Evolutionary conservation across 2,797 vertebrate genomes (phyloP), one percentile per base, ranked within the genome.

Genomic region (Fratercula arctica): DNA sequence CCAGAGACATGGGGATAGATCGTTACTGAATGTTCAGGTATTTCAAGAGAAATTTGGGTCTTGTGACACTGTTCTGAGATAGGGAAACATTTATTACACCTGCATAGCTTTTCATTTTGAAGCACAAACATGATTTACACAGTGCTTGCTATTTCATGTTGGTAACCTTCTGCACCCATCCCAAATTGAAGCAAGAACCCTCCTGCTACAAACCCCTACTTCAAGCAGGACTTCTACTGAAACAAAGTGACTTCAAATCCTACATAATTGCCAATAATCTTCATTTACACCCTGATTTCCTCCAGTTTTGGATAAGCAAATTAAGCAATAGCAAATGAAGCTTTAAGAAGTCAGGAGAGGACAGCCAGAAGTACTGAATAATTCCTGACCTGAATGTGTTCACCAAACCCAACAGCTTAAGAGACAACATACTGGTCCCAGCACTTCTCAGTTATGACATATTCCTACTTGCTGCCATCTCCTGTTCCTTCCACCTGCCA

Each of bases 41-140:
- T 61, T 90, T 89, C 19, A 80, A 95, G 76, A 64, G 72, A 93
- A 86, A 90, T 94, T 74, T 90, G 50, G 48, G 46, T 88, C 51
- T 81, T 76, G 26, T 2, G 21, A 91, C 76, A 79, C 46, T 72
- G 33, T 79, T 76, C 39, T 29, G 39, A 86, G 26, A 64, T 10
- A 77, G 33, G 33, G 20, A 69, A 84, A 92, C 68, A 75, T 69
- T 91, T 85, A 72, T 78, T 87, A 35, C 28, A 63, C n/a, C 73
- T 37, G 29, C n/a, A 68, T 2, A 51, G 72, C 61, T 92, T 90
- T 76, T 46, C 24, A 70, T 28, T 89, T 78, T 29, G 73, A 96
- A 92, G 46, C 16, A 57, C 2, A 2, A 86, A 23, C 21, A n/a
- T 70, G 51, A 90, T 79, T 88, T 78, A 85, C 93, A 93, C 1